These are phyloP conservation scores for Leucophora obtusa DNA, from an alignment of 2,888 invertebrate genomes.

Conservation along the genomic window DNA sequence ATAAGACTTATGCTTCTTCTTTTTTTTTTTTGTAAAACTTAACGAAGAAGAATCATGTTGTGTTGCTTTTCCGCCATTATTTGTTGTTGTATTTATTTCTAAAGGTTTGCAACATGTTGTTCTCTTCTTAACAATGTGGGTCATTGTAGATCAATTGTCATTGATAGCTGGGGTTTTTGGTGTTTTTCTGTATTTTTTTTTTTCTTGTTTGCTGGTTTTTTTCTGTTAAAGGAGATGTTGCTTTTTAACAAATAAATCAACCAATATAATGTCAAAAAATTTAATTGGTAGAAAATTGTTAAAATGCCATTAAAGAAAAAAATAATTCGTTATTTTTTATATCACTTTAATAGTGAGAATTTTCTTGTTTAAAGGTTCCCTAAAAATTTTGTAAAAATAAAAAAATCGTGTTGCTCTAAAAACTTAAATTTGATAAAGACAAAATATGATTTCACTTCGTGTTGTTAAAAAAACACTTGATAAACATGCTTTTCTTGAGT, in stretches of 20 bases:
- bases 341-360: conserved; percentile 39
- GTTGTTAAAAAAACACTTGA: conserved; percentile 36
- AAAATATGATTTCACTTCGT: conserved; percentile 38
- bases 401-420: conserved; percentile 52
- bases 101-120: conserved; percentile 60
- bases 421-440: conserved; percentile 16
- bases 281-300: conserved; percentile 63
- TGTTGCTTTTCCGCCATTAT: conserved; percentile 11
- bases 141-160: conserved; percentile 65
- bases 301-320: conserved; percentile 45
- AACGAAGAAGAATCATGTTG: conserved; percentile 33
- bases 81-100: conserved; percentile 27
- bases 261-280: conserved; percentile 56
- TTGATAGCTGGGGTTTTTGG: conserved; percentile 54
- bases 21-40: neutral
- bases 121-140: conserved; percentile 60
- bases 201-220: conserved; percentile 27
- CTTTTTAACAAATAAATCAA: conserved; percentile 59
- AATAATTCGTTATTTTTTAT: conserved; percentile 14
- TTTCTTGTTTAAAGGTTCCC: conserved; percentile 15
- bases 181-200: conserved; percentile 47
- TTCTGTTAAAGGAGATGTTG: conserved; percentile 45
- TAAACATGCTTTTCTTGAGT: conserved; percentile 30
- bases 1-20: neutral
- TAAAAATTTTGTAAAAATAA: neutral